These are phyloP conservation scores for Psilopogon haemacephalus DNA, from an alignment of 2,113 vertebrate species.

Conservation along the genomic window DNA sequence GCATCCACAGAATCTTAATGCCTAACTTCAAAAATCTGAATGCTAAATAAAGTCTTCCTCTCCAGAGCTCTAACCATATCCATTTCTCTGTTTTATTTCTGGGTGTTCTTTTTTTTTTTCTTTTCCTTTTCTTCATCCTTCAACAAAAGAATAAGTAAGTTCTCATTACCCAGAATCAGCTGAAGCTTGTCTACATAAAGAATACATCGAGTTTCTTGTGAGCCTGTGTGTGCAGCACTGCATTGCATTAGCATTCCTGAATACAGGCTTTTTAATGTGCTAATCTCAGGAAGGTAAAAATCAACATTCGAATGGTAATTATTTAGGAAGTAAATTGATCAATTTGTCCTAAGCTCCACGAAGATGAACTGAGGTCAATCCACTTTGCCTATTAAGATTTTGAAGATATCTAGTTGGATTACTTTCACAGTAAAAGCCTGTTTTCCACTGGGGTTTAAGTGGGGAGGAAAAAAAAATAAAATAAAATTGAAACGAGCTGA, in stretches of 20 bases:
- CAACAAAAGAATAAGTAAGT: slow-evolving; percentile 43
- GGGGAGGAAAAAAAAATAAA: not conserved
- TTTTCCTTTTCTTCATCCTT: not conserved
- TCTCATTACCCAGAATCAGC: slow-evolving; percentile 11
- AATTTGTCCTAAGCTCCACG: slow-evolving; percentile 57
- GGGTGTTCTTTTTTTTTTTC: not conserved
- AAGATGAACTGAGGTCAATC: slow-evolving; percentile 69
- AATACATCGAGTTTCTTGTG: not conserved
- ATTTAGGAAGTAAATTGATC: slow-evolving; percentile 70
- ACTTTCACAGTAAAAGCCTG: slow-evolving; percentile 26
- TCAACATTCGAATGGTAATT: slow-evolving; percentile 64
- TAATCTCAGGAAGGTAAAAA: slow-evolving; percentile 61
- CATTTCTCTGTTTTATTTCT: slow-evolving; percentile 41
- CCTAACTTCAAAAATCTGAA: slow-evolving; percentile 42
- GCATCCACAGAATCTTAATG: slow-evolving; percentile 34
- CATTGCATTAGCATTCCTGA: slow-evolving; percentile 23
- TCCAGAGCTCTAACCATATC: not conserved
- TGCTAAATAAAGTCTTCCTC: not conserved
- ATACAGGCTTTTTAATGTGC: slow-evolving; percentile 30
- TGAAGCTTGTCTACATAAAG: slow-evolving; percentile 1
- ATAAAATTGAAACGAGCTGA: not conserved
- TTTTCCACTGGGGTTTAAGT: not conserved
- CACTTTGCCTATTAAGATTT: slow-evolving; percentile 68
- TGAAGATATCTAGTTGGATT: slow-evolving; percentile 63
- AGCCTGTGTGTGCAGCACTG: not conserved